Percentiles rank a stretch among this genome's conserved stretches.
Conservation (phyloP, 2,797 vertebrate genomes). For the Tolypeutes matacus region DNA sequence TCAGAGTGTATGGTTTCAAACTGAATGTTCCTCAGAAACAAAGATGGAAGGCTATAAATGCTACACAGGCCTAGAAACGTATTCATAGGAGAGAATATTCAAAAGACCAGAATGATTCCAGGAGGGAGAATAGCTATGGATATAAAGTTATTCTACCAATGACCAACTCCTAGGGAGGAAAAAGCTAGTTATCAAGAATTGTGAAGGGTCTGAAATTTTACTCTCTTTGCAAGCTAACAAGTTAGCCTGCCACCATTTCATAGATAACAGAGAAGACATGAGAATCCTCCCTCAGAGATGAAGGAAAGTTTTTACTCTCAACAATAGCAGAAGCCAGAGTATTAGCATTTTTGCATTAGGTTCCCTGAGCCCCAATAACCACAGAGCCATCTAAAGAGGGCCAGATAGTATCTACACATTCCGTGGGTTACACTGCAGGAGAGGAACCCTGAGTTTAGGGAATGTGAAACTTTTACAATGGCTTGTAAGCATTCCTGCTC, state of each 20-base stretch:
- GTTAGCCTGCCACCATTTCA: background rate
- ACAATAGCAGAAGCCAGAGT: background rate
- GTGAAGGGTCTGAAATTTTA: background rate
- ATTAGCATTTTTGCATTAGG: background rate
- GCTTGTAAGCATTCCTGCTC: background rate
- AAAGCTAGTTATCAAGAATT: constrained; percentile 5
- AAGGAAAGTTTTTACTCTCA: background rate
- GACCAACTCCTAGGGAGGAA: background rate
- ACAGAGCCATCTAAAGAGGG: background rate
- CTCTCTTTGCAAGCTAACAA: constrained; percentile 29
- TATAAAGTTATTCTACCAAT: background rate
- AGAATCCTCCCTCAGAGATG: background rate
- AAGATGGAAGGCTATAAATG: background rate
- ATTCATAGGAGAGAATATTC: background rate
- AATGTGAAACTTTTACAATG: background rate
- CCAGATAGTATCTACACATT: background rate
- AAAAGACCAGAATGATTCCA: background rate
- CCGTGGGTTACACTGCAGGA: background rate
- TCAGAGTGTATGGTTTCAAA: background rate
- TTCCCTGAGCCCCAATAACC: background rate
- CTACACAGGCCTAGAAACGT: background rate
- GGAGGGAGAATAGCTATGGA: background rate
- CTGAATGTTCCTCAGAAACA: constrained; percentile 13
- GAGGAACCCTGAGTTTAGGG: background rate
- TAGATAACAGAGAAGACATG: background rate